phyloP scores from a whole-genome alignment of 2,888 invertebrate species.

The Temnothorax ravouxi region DNA sequence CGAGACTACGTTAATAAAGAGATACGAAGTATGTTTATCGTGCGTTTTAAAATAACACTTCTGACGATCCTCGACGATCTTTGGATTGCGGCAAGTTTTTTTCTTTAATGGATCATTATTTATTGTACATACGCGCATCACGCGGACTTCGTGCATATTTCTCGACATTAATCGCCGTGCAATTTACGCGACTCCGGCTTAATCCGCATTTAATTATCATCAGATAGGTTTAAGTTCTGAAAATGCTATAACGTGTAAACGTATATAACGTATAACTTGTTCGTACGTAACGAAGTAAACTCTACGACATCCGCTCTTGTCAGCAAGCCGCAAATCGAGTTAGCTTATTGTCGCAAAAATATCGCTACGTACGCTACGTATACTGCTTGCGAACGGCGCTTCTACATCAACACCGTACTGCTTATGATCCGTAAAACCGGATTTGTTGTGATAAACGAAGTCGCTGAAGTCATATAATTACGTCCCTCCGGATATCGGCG shows the following conservation, averaged over 20 bases:
- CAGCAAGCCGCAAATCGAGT: neutral
- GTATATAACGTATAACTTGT: constrained; percentile 20
- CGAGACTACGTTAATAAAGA: neutral
- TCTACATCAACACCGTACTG: neutral
- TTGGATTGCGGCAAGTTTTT: neutral
- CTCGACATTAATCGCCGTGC: neutral
- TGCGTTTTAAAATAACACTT: neutral
- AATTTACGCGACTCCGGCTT: neutral
- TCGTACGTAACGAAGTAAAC: constrained; percentile 12
- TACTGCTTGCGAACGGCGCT: neutral
- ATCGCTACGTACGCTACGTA: too few relatives aligned
- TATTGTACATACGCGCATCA: neutral
- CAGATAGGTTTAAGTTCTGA: neutral
- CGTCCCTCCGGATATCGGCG: neutral
- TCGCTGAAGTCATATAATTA: constrained; percentile 16
- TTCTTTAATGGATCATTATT: neutral
- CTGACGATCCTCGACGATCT: neutral
- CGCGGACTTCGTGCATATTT: neutral
- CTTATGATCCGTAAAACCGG: neutral
- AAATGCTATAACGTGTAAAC: constrained; percentile 22
- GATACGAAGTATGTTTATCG: neutral
- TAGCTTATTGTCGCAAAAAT: constrained; percentile 26
- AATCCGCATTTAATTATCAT: constrained; percentile 59
- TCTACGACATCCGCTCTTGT: neutral
- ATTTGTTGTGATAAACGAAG: constrained; percentile 11